Evolutionary conservation across 2,888 invertebrate species (phyloP), one percentile per base, ranked within the genome.

Genomic region (Drymonia ruficornis): DNA sequence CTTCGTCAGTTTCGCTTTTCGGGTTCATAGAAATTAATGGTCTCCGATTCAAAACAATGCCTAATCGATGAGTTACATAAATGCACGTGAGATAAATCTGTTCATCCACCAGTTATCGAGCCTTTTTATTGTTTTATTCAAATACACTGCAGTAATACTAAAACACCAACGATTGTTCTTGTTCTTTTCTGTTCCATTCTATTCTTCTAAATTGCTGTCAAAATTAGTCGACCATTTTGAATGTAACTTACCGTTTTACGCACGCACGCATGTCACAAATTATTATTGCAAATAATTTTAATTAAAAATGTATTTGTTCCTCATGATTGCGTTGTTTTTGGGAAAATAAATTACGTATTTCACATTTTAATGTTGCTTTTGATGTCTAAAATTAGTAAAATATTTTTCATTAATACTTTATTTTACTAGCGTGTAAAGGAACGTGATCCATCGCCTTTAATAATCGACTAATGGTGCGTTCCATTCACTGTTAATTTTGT

Each of bases 1-100:
- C 93, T 91, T 91, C 93, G 91, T 89, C 93, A 86, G 88, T 84
- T 86, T 91, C 89, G 84, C 91, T 89, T 87, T 91, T 90, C 70
- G 93, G 85, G 93, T 91, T 93, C 93, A 93, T 93, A 92, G 93
- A 93, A 93, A 89, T 66, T 59, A 58, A 79, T 86, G 76, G 76
- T 85, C 70, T 80, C 63, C 65, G 75, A 78, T 74, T 76, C 77
- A 81, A 81, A 82, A 74, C 76, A 83, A 79, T 78, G 75, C 77
- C 74, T 80, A 80, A 80, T 70, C 66, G 65, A 67, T 61, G 68
- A 74, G 73, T 74, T 76, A 80, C 76, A 83, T 79, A 84, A 83
- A 85, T 81, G 69, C 76, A 78, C n/a, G 70, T 58, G 70, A 65
- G 55, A 66, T 78, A 56, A 66, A 65, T 59, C 61, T 72, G 62